A percentile compares a stretch with the other conserved stretches of the same genome.
phyloP scores from a whole-genome alignment of 2,797 vertebrate species.

The Prunella strophiata region DNA sequence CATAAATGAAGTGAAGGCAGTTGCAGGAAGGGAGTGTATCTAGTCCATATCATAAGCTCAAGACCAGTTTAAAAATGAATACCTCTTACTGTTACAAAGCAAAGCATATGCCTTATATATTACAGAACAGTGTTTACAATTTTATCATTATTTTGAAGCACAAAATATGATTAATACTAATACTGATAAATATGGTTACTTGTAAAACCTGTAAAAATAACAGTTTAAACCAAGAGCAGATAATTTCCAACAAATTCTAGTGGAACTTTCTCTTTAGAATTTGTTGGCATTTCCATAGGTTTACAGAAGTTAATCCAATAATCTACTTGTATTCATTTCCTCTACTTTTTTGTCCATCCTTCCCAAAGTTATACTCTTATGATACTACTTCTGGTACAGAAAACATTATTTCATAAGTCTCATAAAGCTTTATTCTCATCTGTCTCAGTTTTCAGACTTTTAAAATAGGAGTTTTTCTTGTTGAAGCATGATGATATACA shows the following conservation, averaged over 20 bases:
- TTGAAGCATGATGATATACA: not conserved
- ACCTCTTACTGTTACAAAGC: not conserved
- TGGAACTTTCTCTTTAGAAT: not conserved
- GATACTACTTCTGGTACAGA: not conserved
- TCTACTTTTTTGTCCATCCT: not conserved
- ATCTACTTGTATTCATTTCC: not conserved
- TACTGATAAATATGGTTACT: not conserved
- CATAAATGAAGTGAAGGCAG: not conserved
- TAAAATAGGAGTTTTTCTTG: not conserved
- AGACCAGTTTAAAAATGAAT: not conserved
- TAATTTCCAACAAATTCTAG: not conserved
- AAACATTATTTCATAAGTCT: not conserved
- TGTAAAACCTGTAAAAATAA: not conserved
- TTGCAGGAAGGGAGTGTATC: not conserved
- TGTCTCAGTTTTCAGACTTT: not conserved
- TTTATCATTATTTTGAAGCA: not conserved
- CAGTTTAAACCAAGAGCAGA: not conserved
- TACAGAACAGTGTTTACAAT: not conserved
- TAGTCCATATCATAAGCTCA: not conserved
- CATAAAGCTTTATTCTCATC: not conserved
- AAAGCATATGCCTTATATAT: not conserved
- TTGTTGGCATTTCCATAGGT: not conserved
- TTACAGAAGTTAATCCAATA: not conserved
- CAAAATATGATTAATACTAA: not conserved
- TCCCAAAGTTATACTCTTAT: not conserved